Percentiles rank a stretch among this genome's conserved stretches.
Conservation (phyloP, 2,797 vertebrate genomes). For the Valencia hispanica region DNA sequence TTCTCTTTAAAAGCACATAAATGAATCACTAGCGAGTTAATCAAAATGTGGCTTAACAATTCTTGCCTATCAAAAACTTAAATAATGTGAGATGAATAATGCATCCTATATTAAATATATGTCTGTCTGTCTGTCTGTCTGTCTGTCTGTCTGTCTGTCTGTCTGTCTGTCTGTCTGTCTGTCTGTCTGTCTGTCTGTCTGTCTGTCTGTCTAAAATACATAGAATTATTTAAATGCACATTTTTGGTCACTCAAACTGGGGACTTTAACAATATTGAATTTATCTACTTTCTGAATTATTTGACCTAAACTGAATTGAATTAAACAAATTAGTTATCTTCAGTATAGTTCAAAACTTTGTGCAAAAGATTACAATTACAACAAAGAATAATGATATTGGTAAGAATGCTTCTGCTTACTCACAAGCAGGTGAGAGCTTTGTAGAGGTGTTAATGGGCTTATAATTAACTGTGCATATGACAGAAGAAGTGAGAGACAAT, state of each 20-base stretch:
- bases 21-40: background rate
- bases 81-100: background rate
- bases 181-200: too few relatives aligned
- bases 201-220: background rate
- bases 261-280: background rate
- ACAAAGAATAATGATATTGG: slow-evolving; percentile 26
- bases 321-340: background rate
- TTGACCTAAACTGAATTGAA: background rate
- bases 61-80: background rate
- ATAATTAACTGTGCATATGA: slow-evolving; percentile 51
- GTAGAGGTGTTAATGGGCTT: slow-evolving; percentile 63
- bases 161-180: too few relatives aligned
- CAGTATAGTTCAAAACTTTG: background rate
- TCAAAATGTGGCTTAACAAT: background rate
- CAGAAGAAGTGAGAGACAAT: slow-evolving; percentile 39
- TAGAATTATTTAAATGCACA: background rate
- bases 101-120: slow-evolving; percentile 5
- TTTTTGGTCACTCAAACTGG: background rate
- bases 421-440: slow-evolving; percentile 32
- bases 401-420: slow-evolving; percentile 23
- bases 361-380: background rate
- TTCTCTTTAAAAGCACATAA: background rate
- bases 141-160: too few relatives aligned
- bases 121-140: too few relatives aligned
- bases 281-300: background rate